phyloP scores from a whole-genome alignment of 2,113 vertebrate species.

The Lamprologus callipterus region DNA sequence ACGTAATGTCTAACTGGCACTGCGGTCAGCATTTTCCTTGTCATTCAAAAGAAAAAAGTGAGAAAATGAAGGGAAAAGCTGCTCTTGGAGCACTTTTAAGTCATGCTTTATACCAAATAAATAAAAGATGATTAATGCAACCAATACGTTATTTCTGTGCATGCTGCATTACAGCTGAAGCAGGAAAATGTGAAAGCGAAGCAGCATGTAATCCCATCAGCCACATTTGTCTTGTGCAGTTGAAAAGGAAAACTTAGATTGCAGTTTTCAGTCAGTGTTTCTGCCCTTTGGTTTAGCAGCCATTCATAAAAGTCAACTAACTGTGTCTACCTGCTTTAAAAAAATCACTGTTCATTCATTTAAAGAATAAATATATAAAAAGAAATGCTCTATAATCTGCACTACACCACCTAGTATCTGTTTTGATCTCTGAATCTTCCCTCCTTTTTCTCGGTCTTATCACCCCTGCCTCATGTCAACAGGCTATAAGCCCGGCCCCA shows the following conservation, averaged over 20 bases:
- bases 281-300: neutral
- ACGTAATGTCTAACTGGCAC: neutral
- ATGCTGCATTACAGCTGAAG: neutral
- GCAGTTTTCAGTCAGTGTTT: neutral
- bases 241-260: neutral
- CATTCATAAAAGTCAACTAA: neutral
- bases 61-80: neutral
- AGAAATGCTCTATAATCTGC: neutral
- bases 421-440: neutral
- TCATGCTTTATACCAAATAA: neutral
- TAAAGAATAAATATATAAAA: neutral
- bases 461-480: neutral
- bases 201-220: neutral
- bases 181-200: neutral
- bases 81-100: neutral
- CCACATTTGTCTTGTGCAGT: neutral
- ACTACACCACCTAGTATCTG: neutral
- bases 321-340: neutral
- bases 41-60: neutral
- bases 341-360: neutral
- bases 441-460: conserved; percentile 26
- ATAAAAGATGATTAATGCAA: neutral
- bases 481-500: conserved; percentile 18
- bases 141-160: neutral
- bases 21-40: neutral